phyloP scores from a whole-genome alignment of 1,140 invertebrate genomes.

The Drosophila tropicalis region DNA sequence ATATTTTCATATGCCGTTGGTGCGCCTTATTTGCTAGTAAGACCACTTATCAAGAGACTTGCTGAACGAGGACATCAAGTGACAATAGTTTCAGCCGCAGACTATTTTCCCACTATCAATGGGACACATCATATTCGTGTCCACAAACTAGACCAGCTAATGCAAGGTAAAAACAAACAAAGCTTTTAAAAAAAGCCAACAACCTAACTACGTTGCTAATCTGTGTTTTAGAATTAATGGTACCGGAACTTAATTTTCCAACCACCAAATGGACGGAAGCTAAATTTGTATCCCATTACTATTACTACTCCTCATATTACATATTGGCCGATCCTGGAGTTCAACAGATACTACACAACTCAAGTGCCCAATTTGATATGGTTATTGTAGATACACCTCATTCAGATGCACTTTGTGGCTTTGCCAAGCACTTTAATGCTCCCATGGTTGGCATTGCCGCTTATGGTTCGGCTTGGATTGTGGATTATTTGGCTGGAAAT shows the following conservation, averaged over 20 bases:
- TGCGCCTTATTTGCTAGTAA: conserved; percentile 41
- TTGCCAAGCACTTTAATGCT: conserved; percentile 65
- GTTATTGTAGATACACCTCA: conserved; percentile 61
- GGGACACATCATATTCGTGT: conserved; percentile 59
- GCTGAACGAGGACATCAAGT: conserved; percentile 46
- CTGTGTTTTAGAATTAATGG: no score
- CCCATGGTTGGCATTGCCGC: conserved; percentile 62
- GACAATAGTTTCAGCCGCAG: conserved; percentile 44
- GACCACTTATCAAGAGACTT: conserved; percentile 42
- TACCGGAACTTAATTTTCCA: no score
- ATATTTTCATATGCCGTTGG: conserved; percentile 47
- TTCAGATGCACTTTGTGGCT: conserved; percentile 65
- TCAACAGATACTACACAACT: conserved; percentile 48
- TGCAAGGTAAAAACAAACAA: conserved; percentile 26
- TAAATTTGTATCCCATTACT: conserved; percentile 25
- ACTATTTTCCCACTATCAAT: conserved; percentile 38
- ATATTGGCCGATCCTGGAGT: conserved; percentile 50
- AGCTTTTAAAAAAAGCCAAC: no score
- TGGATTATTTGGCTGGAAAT: conserved; percentile 64
- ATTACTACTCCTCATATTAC: conserved; percentile 35
- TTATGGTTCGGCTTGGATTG: conserved; percentile 61
- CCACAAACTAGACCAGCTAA: conserved; percentile 22
- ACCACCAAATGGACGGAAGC: conserved; percentile 52
- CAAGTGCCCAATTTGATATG: conserved; percentile 55
- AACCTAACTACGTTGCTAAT: background rate